Base-by-base conservation (phyloP, 2,888 invertebrate genomes). In the Cheilosia pagana region DNA sequence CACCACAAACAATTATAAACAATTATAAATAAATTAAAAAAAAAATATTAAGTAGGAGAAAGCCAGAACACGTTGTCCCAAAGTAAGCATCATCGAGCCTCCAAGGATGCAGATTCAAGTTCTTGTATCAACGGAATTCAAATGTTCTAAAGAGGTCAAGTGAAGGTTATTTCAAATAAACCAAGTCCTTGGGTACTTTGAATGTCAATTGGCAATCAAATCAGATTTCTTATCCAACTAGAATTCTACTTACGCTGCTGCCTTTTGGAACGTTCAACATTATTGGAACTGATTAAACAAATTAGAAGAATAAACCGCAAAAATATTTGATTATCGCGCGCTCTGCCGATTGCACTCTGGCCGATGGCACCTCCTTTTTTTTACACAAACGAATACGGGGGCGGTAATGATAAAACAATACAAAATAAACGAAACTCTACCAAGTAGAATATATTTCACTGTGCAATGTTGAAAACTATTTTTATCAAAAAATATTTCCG, bases 191-290 rank as follows among this genome's bases (percentile, higher is more conserved):
- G 48, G 60, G 21, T 25, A 55, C 52, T 75, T 75, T 67, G 28
- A 25, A 57, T 48, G 45, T 71, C 63, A 65, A 25, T 43, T 39
- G 39, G 12, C 8, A 55, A 53, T 10, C 41, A 10, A 21, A 63
- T 28, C 23, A 28, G 23, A 19, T 19, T 16, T 43, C 23, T 59
- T 71, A 63, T 50, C 25, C 2, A 59, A 59, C 21, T 63, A 43
- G 4, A 50, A 65, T n/a, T 72, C 53, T 52, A 86, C 89, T 88
- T 87, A 92, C 91, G 89, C 91, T 91, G 39, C 88, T 88, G 87
- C 90, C 91, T 59, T 88, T 88, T 71, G 91, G 92, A 45, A 91
- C 86, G 88, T 89, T 90, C 87, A 91, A 88, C 91, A 91, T 91
- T 82, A 81, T 86, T 76, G 55, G 55, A 39, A 87, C 77, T 70